Percentiles rank a stretch among this genome's conserved stretches.
phyloP scores from a whole-genome alignment of 2,113 vertebrate genomes.

The Collichthys lucidus region DNA sequence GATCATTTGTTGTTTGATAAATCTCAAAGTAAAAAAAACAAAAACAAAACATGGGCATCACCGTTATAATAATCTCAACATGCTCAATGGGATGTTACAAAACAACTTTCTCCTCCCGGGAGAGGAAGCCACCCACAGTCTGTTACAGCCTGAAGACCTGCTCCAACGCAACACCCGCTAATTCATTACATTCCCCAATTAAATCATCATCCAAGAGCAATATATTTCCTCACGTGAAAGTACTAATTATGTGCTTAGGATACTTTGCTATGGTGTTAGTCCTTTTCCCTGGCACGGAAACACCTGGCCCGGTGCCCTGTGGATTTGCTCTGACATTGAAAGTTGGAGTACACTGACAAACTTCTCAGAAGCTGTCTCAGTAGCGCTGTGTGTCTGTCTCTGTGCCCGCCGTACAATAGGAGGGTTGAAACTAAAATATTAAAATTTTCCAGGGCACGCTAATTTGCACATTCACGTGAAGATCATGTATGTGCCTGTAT shows the following conservation, averaged over 20 bases:
- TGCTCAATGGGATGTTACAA: conserved; percentile 27
- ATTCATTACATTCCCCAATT: conserved; percentile 75
- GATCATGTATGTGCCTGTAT: conserved; percentile 61
- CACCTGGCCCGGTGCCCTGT: conserved; percentile 22
- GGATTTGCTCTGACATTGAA: conserved; percentile 5
- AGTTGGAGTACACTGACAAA: background rate
- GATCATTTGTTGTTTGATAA: background rate
- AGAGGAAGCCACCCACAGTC: conserved; percentile 44
- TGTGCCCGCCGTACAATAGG: background rate
- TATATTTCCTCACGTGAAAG: conserved; percentile 50
- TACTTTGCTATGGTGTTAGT: conserved; percentile 24
- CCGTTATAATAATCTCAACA: background rate
- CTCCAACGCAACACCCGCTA: conserved; percentile 50
- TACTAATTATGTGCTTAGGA: conserved; percentile 68
- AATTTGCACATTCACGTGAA: conserved; percentile 52
- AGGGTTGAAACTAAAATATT: background rate
- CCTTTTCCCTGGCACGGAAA: conserved; percentile 52
- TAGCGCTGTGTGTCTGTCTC: background rate
- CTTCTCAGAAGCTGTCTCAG: background rate
- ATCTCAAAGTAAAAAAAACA: background rate
- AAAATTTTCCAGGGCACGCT: conserved; percentile 35
- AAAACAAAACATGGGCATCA: background rate
- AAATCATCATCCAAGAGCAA: conserved; percentile 58
- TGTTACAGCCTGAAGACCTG: conserved; percentile 54
- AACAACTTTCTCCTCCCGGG: conserved; percentile 29